Evolutionary conservation across 2,888 invertebrate genomes (phyloP).

Genomic region (Amphipyra tragopoginis): DNA sequence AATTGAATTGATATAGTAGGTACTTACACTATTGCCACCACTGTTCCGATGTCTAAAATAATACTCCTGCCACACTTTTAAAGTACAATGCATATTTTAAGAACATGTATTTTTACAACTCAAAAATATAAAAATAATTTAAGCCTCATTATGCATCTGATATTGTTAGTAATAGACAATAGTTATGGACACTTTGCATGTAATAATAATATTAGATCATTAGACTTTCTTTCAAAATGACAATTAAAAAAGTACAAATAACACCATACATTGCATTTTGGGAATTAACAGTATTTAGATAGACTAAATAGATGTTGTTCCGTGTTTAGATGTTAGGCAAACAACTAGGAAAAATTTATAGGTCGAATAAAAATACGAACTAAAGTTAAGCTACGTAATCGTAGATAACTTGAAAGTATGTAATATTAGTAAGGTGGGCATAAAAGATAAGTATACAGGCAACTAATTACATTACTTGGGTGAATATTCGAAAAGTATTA

Average conservation of each 20-base stretch:
- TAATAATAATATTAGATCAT: neutral
- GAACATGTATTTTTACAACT: constrained; percentile 38
- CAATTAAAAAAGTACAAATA: constrained; percentile 51
- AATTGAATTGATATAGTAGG: neutral
- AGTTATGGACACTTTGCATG: constrained; percentile 5
- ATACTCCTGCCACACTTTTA: constrained; percentile 41
- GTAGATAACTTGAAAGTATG: too few relatives aligned
- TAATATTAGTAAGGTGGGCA: too few relatives aligned
- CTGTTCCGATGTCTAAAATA: constrained; percentile 9
- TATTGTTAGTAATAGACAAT: constrained; percentile 14
- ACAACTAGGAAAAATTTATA: neutral
- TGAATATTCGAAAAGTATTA: too few relatives aligned
- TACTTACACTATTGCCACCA: constrained; percentile 8
- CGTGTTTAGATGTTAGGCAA: constrained; percentile 14
- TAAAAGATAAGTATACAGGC: too few relatives aligned
- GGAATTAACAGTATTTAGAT: constrained; percentile 39
- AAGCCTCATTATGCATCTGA: neutral
- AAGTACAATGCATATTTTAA: constrained; percentile 44
- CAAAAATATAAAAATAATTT: constrained; percentile 11
- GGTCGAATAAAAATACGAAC: neutral
- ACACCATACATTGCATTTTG: constrained; percentile 31
- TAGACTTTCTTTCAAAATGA: constrained; percentile 21
- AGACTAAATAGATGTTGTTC: constrained; percentile 29
- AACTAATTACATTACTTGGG: too few relatives aligned
- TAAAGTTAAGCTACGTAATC: too few relatives aligned